Conservation (phyloP, 2,113 vertebrate genomes). For the Gasterosteus aculeatus region DNA sequence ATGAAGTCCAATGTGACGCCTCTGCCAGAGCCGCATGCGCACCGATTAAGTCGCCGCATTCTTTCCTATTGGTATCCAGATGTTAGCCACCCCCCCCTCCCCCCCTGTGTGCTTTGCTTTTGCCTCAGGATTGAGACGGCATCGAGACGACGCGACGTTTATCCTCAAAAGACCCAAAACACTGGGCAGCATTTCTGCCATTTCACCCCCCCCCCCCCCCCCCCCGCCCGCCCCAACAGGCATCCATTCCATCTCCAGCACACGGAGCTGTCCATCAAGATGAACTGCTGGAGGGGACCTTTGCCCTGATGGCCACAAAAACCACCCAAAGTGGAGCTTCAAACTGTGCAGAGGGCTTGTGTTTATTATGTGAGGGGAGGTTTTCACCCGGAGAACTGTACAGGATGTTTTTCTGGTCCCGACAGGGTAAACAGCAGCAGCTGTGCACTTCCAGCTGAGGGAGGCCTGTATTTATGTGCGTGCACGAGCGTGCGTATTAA, state of each 20-base stretch:
- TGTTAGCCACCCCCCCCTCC: slow-evolving; percentile 32
- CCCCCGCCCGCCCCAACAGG: background rate
- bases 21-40: slow-evolving; percentile 35
- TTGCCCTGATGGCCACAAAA: slow-evolving; percentile 65
- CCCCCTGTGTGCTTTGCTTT: background rate
- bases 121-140: background rate
- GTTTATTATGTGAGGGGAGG: slow-evolving; percentile 84
- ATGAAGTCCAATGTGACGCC: slow-evolving; percentile 56
- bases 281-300: slow-evolving; percentile 48
- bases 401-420: slow-evolving; percentile 86
- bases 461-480: slow-evolving; percentile 78
- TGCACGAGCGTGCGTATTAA: slow-evolving; percentile 38
- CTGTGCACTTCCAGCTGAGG: slow-evolving; percentile 84
- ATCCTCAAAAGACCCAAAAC: background rate
- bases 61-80: slow-evolving; percentile 58
- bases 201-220: background rate
- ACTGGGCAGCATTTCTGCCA: background rate
- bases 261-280: slow-evolving; percentile 58
- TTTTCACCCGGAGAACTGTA: slow-evolving; percentile 80
- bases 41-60: slow-evolving; percentile 24
- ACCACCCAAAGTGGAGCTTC: slow-evolving; percentile 79
- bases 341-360: slow-evolving; percentile 75
- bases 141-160: background rate
- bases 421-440: slow-evolving; percentile 86
- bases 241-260: slow-evolving; percentile 8